A percentile compares a stretch with the other conserved stretches of the same genome.
Evolutionary conservation across 2,113 vertebrate genomes (phyloP).

Genomic region (Sprattus sprattus): DNA sequence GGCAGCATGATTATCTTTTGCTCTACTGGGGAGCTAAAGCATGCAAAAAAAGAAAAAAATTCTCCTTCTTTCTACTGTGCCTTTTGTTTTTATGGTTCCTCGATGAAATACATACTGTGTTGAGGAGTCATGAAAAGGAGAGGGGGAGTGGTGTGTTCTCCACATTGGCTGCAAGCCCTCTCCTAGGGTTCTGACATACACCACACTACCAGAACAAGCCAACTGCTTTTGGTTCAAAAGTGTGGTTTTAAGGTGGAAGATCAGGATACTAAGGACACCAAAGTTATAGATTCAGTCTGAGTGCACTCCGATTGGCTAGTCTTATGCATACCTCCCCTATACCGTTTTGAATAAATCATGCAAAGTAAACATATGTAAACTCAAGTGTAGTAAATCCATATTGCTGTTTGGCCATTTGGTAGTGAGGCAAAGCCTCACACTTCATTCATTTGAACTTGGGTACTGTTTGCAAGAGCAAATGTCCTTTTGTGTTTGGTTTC

Average conservation of each 20-base stretch:
- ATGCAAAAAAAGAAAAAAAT: conserved; percentile 10
- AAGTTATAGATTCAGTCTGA: background rate
- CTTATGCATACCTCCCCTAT: background rate
- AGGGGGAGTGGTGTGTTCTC: background rate
- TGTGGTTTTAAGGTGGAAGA: background rate
- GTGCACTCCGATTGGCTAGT: background rate
- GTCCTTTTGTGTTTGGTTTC: background rate
- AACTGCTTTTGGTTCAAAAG: background rate
- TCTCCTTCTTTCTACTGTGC: background rate
- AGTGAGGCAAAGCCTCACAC: background rate
- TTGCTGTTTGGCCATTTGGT: background rate
- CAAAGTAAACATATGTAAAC: background rate
- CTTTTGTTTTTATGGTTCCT: conserved; percentile 41
- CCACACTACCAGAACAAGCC: background rate
- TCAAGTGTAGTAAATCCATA: background rate
- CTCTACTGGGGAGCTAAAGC: conserved; percentile 22
- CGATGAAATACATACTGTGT: conserved; percentile 34
- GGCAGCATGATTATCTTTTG: conserved; percentile 27
- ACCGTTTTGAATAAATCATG: background rate
- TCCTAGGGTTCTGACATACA: background rate
- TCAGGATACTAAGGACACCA: background rate
- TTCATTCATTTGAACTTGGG: background rate
- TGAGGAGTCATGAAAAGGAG: conserved; percentile 18
- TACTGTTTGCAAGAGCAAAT: background rate
- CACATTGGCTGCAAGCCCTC: background rate